Conservation (phyloP, 1,140 invertebrate genomes). For the Cataglyphis hispanica region DNA sequence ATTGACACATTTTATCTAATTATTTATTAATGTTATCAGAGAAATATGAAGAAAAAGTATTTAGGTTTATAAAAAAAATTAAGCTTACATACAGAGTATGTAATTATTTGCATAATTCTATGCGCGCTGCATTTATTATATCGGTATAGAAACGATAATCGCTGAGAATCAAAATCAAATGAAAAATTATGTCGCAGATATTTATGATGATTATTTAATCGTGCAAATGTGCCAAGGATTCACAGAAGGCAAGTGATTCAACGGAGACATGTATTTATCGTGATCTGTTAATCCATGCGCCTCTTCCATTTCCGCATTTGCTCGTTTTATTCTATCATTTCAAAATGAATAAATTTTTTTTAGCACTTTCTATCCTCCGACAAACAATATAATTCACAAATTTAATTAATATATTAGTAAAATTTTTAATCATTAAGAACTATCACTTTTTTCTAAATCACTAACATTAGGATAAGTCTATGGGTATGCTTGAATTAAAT, state of each 20-base stretch:
- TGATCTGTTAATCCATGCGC: background rate
- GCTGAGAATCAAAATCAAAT: slow-evolving; percentile 46
- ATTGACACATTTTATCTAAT: background rate
- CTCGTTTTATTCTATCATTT: slow-evolving; percentile 15
- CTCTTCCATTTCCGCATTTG: slow-evolving; percentile 38
- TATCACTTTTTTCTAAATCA: slow-evolving; percentile 27
- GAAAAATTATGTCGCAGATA: slow-evolving; percentile 9
- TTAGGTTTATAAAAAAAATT: background rate
- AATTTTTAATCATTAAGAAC: slow-evolving; percentile 22
- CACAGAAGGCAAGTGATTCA: slow-evolving; percentile 43
- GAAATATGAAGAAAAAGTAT: background rate
- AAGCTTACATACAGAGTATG: background rate
- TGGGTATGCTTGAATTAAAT: slow-evolving; percentile 6
- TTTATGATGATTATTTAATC: slow-evolving; percentile 9
- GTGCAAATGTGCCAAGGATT: slow-evolving; percentile 56
- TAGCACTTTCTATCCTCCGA: background rate
- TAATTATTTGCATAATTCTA: background rate
- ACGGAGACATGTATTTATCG: slow-evolving; percentile 8
- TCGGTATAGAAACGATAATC: slow-evolving; percentile 41
- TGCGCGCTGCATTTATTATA: slow-evolving; percentile 8
- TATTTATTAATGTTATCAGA: background rate
- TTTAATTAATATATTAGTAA: slow-evolving; percentile 17
- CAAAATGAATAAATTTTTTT: slow-evolving; percentile 10
- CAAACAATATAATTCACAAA: background rate
- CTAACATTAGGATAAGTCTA: slow-evolving; percentile 30